Evolutionary conservation across 2,888 invertebrate genomes (phyloP), one percentile per base, ranked within the genome.

Genomic region (Acheta domesticus): DNA sequence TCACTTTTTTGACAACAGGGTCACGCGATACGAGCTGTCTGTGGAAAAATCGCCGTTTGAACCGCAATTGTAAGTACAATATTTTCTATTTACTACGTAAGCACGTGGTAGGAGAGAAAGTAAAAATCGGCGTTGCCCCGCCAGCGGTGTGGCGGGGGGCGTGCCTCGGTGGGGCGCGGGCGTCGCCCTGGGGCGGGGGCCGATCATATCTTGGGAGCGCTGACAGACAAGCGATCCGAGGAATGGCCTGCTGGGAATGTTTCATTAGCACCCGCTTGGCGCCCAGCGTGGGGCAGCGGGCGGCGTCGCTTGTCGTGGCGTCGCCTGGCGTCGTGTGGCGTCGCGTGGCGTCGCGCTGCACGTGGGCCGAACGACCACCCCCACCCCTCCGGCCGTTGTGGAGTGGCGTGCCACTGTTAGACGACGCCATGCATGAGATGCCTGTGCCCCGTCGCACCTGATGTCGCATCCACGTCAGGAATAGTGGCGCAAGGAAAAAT

Each of bases 221-320:
- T 62, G 62, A 62, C 16, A 16, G 62, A 62, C 62, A 62, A 36
- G 62, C 62, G 62, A 62, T 62, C 12, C 62, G 62, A 16, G 62
- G 62, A 62, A 62, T 62, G 62, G 62, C 62, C 62, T 62, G 62
- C 62, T 62, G 62, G 62, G 62, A 62, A 62, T 62, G 62, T 62
- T 62, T 62, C 62, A 62, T 62, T 62, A 62, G 62, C 62, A 36
- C 8, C 36, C 36, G 62, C n/a, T 16, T 3, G 62, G 62, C 62
- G 62, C 36, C 36, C 36, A 36, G 8, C 36, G 36, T 36, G 36
- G 14, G 62, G 62, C 62, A 8, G 62, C 62, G 12, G 36, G 12
- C 62, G 62, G 62, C 62, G 62, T 14, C 62, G n/a, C 16, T 62
- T 14, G 62, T 2, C n/a, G 62, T 62, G 36, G 14, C 62, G 11